Conservation (phyloP, 2,888 invertebrate species). For the Hemithea aestivaria region DNA sequence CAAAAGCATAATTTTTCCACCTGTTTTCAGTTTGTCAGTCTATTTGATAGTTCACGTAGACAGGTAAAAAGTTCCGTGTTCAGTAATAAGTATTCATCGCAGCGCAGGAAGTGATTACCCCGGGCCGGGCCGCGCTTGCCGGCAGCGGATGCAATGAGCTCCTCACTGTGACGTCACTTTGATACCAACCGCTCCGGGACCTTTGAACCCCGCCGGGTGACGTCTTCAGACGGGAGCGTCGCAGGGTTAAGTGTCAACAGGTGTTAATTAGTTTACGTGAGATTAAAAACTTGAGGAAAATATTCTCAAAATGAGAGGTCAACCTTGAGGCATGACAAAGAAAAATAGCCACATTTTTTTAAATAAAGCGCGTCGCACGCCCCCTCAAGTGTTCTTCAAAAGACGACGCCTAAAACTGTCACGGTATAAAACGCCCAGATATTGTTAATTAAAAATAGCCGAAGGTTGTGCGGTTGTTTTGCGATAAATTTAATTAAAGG, state of each 20-base stretch:
- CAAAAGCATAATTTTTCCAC: too few species aligned
- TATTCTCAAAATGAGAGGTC: background rate
- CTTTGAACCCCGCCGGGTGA: too few species aligned
- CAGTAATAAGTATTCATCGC: constrained; percentile 24
- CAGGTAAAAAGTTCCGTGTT: constrained; percentile 19
- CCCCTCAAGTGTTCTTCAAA: constrained; percentile 6
- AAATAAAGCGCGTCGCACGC: background rate
- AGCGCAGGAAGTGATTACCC: constrained; percentile 48
- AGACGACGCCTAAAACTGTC: constrained; percentile 22
- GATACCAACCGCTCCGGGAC: constrained; percentile 7
- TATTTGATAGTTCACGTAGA: constrained; percentile 3
- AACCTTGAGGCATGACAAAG: too few species aligned
- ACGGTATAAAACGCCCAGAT: constrained; percentile 26
- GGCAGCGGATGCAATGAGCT: constrained; percentile 47
- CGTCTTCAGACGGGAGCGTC: too few species aligned
- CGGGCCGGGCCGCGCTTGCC: constrained; percentile 11
- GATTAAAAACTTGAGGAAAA: too few species aligned
- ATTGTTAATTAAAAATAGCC: constrained; percentile 46
- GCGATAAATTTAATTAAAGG: constrained; percentile 51
- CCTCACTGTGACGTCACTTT: constrained; percentile 19
- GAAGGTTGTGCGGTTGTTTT: constrained; percentile 34
- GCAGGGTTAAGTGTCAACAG: too few species aligned
- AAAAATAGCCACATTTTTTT: too few species aligned
- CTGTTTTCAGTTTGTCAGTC: too few species aligned
- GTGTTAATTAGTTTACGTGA: too few species aligned